Conservation (phyloP, 2,888 invertebrate genomes). For the Chouioia cunea region DNA sequence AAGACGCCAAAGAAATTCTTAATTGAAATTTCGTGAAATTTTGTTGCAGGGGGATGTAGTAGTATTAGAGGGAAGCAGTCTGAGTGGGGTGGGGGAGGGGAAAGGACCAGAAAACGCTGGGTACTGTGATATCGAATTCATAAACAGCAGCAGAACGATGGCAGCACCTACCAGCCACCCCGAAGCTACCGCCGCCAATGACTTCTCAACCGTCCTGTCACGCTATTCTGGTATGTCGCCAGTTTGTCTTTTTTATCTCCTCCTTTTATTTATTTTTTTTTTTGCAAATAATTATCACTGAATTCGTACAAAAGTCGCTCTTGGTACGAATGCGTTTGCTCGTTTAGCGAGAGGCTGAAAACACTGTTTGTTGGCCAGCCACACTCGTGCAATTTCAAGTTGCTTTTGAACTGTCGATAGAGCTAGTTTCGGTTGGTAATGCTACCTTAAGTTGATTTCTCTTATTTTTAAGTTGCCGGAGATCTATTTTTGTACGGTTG, state of each 20-base stretch:
- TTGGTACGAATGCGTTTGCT: background rate
- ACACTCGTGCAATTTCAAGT: no score
- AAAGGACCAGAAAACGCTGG: constrained; percentile 68
- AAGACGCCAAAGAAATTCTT: no score
- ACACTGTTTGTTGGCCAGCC: no score
- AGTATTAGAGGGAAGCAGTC: constrained; percentile 69
- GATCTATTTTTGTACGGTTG: no score
- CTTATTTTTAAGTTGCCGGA: no score
- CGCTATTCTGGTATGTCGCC: constrained; percentile 64
- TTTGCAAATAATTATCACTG: background rate
- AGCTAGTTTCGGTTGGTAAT: no score
- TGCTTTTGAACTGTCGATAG: no score
- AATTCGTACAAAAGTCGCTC: constrained; percentile 4
- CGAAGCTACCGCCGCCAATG: constrained; percentile 69
- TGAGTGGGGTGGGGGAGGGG: constrained; percentile 67
- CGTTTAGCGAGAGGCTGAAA: no score
- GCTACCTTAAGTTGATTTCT: no score
- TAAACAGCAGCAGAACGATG: constrained; percentile 62
- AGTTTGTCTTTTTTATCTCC: background rate
- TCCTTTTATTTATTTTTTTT: no score
- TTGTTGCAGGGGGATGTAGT: constrained; percentile 67
- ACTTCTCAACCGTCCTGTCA: constrained; percentile 69
- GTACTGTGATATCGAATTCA: constrained; percentile 69
- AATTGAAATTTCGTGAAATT: no score
- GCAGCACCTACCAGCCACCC: constrained; percentile 67